Conservation (phyloP, 2,797 vertebrate genomes). For the Manis crassicaudata region DNA sequence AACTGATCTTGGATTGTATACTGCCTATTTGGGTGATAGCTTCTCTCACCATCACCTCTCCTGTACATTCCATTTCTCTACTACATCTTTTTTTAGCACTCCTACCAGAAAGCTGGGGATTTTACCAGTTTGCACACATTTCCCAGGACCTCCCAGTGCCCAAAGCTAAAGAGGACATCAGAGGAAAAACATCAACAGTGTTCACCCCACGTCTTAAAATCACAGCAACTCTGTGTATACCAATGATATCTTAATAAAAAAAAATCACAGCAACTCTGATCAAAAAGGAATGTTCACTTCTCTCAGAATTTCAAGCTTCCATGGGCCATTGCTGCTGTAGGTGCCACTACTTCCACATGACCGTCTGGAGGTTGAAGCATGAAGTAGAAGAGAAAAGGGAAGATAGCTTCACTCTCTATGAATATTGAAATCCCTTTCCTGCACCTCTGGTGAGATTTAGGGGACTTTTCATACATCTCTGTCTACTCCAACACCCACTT, state of each 20-base stretch:
- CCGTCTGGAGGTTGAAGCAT: not conserved
- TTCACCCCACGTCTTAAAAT: not conserved
- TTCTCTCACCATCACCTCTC: not conserved
- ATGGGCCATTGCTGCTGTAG: not conserved
- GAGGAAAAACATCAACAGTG: not conserved
- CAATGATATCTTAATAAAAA: no score
- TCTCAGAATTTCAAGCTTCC: not conserved
- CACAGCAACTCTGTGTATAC: not conserved
- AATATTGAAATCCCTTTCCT: not conserved
- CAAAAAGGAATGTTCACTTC: not conserved
- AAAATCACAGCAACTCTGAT: not conserved
- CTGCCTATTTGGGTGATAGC: not conserved
- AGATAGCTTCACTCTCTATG: not conserved
- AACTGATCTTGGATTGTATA: not conserved
- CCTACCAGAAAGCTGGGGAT: not conserved
- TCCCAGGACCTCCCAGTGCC: not conserved
- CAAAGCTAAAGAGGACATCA: not conserved
- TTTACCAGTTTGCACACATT: not conserved
- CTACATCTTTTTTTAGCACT: not conserved
- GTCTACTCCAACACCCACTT: not conserved
- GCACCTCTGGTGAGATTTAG: not conserved
- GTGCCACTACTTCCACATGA: not conserved
- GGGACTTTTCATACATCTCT: not conserved
- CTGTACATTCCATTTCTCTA: not conserved
- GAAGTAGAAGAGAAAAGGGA: not conserved